Evolutionary conservation across 2,888 invertebrate genomes (phyloP).

Genomic region (Polietes domitor): DNA sequence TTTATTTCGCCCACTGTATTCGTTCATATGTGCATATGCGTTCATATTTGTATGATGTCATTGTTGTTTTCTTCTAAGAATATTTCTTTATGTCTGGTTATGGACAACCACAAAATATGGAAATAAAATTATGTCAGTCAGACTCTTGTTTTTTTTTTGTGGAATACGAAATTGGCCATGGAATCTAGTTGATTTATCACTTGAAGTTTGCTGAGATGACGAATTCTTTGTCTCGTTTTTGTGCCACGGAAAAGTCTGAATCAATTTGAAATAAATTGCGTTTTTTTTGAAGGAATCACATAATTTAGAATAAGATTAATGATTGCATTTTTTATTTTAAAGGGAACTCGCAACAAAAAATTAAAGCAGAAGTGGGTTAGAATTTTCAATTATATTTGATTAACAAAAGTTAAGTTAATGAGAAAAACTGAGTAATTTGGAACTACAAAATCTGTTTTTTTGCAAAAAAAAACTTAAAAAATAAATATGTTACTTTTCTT

Average conservation of each 20-base stretch:
- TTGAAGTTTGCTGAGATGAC: neutral
- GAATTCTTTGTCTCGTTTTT: neutral
- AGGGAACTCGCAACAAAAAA: too few species aligned
- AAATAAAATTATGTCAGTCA: conserved; percentile 59
- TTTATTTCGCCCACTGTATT: neutral
- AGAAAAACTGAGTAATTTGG: too few species aligned
- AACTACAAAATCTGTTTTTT: too few species aligned
- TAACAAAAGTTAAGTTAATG: too few species aligned
- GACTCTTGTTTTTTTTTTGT: conserved; percentile 23
- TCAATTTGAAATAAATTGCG: neutral
- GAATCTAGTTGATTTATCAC: conserved; percentile 17
- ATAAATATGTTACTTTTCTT: too few species aligned
- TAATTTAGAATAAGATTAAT: too few species aligned
- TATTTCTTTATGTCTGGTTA: conserved; percentile 24
- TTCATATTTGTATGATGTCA: conserved; percentile 55
- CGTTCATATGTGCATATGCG: conserved; percentile 33
- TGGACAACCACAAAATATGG: conserved; percentile 16
- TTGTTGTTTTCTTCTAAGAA: conserved; percentile 27
- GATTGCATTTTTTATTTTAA: too few species aligned
- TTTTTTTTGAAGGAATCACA: too few species aligned
- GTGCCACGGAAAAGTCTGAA: neutral
- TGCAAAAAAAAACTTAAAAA: too few species aligned
- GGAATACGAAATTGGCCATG: conserved; percentile 26
- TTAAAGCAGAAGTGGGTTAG: too few species aligned
- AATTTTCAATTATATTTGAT: too few species aligned